Base-by-base conservation (phyloP, 2,113 vertebrate species). In the Odobenus rosmarus region DNA sequence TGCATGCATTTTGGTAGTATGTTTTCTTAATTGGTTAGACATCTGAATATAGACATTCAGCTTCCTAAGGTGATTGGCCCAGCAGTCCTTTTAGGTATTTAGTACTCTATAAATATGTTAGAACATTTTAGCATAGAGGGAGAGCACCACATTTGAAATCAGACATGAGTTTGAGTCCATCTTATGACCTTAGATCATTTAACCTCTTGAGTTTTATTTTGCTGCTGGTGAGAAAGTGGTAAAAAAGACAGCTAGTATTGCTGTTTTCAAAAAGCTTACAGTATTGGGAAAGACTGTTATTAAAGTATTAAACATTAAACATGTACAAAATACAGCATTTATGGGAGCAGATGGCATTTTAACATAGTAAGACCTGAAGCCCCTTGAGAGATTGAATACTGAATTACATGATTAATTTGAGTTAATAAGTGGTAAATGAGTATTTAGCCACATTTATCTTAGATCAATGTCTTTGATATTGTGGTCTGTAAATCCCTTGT, bases 371-470 rank as follows among this genome's bases (percentile, higher is more conserved):
- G 36, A 84, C 16, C 18, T 61, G 53, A 74, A 90, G 24, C 12
- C 14, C 12, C 7, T 49, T 85, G 49, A 81, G 24, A 83, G 21
- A 82, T 16, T 94, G 39, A 94, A 49, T 57, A 49, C 46, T 81
- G 28, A 93, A 46, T 46, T 61, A 84, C 51, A 64, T 76, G 42
- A 84, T 81, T 9, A 88, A 0, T 92, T 81, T 96, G 53, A 89
- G 62, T 90, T 94, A 90, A 39, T 97, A 81, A 71, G n/a, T 90
- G 83, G 46, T 62, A 64, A 96, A 88, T 88, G 61, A 92, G 0
- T 71, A 86, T 95, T 92, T 69, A 83, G 53, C 18, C 14, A 62
- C n/a, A 21, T 28, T 80, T 67, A 88, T n/a, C 62, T 96, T 88
- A 11, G 8, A 14, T 96, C n/a, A 69, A 13, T 76, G 2, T 85